Evolutionary conservation across 2,888 invertebrate species (phyloP), one percentile per base, ranked within the genome.

Genomic region (Mermis nigrescens): DNA sequence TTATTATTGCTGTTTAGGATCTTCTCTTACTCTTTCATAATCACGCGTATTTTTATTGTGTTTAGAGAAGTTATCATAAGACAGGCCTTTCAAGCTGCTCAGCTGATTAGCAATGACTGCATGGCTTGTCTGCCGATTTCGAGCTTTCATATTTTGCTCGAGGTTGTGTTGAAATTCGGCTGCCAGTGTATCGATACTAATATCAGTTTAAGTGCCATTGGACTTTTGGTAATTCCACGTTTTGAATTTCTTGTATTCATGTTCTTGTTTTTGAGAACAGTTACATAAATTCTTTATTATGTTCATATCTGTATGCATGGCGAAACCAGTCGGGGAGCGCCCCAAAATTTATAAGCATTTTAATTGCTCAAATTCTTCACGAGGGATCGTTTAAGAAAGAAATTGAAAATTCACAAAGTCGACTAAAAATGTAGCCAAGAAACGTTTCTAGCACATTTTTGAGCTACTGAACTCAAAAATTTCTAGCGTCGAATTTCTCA

Each of bases 121-220:
- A 79, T 95, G 65, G 84, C 86, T 31, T 83, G 86, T 56, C 87
- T 95, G 77, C 90, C 92, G 0, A 86, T 87, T 77, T 80, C 85
- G 63, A 92, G 91, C 74, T 80, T 95, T 66, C 63, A 66, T 15
- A 63, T 66, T 45, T 64, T 72, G 3, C 66, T 86, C 87, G 29
- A 80, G 85, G 55, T 90, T 86, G 90, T 92, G 2, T 86, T 91
- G 0, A 88, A 87, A 72, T 98, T 94, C 77, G 94, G 94, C 26
- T 83, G 85, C 22, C 98, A 98, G 77, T 87, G 86, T 48, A 86
- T 88, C 73, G 94, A 98, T 75, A 79, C 95, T 57, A 98, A 98
- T 76, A 92, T 95, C 70, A 90, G 91, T 31, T 79, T 98, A 46
- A 94, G 94, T 2, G 92, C 95, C 48, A 87, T 98, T 57, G 94